phyloP scores from a whole-genome alignment of 2,113 vertebrate genomes.

The Xerus inauris region DNA sequence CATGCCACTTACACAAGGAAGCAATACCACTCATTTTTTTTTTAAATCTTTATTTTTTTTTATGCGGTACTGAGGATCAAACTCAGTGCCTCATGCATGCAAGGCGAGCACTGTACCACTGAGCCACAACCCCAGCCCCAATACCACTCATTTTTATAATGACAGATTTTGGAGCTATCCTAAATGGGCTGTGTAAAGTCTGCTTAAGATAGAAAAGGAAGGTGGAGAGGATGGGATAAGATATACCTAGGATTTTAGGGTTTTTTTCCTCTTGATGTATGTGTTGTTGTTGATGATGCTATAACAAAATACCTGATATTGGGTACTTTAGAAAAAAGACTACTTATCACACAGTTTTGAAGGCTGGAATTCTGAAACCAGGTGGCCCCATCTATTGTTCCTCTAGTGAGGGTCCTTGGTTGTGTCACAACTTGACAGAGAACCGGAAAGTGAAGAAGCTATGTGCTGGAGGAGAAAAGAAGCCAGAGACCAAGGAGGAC shows the following conservation, averaged over 20 bases:
- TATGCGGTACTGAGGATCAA: no score
- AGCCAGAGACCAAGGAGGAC: background rate
- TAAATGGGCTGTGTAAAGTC: background rate
- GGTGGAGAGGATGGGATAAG: background rate
- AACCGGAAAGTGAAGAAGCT: background rate
- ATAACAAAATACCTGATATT: background rate
- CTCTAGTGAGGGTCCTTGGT: background rate
- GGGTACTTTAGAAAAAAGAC: background rate
- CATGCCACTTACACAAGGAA: background rate
- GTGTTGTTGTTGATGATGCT: background rate
- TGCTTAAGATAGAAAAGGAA: background rate
- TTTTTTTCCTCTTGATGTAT: background rate
- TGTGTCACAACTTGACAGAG: background rate
- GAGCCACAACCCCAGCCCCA: no score
- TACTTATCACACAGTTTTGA: background rate
- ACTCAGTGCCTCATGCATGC: no score
- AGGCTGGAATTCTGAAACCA: background rate
- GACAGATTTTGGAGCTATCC: background rate
- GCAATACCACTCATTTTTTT: background rate
- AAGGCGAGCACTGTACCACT: no score
- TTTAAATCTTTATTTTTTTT: no score
- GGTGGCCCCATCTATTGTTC: background rate
- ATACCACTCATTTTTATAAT: background rate
- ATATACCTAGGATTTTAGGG: background rate
- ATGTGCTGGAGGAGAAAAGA: background rate